Conservation (phyloP, 2,113 vertebrate genomes). For the Henicopernis longicauda region DNA sequence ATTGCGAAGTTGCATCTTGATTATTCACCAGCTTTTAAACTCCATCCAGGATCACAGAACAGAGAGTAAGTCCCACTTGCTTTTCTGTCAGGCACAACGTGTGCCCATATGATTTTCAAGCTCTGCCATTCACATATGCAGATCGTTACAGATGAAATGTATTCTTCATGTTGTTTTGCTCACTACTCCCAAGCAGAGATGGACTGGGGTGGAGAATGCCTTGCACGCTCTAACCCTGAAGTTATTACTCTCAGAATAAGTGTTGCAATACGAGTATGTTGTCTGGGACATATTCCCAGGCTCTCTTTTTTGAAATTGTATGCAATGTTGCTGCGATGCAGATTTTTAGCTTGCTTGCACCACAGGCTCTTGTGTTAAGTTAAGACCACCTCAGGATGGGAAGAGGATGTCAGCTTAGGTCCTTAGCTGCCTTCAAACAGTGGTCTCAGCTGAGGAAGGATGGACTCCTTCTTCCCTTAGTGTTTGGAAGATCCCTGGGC, state of each 20-base stretch:
- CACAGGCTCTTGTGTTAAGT: neutral
- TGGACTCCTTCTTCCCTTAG: neutral
- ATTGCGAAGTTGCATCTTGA: neutral
- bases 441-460: neutral
- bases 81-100: neutral
- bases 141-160: neutral
- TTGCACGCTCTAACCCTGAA: neutral
- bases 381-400: neutral
- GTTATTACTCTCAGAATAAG: neutral
- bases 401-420: neutral
- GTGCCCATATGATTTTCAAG: neutral
- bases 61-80: neutral
- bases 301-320: neutral
- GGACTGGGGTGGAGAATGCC: neutral
- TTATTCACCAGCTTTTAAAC: conserved; percentile 4
- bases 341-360: neutral
- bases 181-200: neutral
- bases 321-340: accelerated
- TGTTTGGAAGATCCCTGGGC: neutral
- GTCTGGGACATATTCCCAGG: neutral
- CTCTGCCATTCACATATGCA: conserved; percentile 15
- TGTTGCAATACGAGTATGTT: neutral
- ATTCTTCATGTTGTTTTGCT: neutral
- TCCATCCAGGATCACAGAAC: neutral
- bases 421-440: neutral